A percentile compares a stretch with the other conserved stretches of the same genome.
These are phyloP conservation scores for Cherax quadricarinatus DNA, from an alignment of 1,140 invertebrate genomes.

Conservation along the genomic window DNA sequence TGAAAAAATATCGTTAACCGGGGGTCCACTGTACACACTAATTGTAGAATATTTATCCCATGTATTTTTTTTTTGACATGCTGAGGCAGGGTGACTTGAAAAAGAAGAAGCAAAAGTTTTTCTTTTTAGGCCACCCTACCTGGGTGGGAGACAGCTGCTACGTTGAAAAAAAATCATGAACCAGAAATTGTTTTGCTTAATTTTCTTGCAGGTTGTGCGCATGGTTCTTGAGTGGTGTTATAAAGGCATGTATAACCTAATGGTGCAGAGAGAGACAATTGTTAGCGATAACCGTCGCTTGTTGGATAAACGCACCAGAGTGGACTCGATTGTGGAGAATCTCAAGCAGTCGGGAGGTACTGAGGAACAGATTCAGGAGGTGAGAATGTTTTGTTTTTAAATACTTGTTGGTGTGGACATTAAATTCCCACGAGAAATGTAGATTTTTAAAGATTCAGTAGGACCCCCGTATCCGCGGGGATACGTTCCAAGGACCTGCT, in stretches of 20 bases:
- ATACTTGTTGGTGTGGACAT: background rate
- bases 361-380: conserved; percentile 86
- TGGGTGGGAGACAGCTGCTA: too few relatives aligned
- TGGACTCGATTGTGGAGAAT: conserved; percentile 87
- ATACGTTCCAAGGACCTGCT: too few relatives aligned
- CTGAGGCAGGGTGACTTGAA: too few relatives aligned
- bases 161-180: too few relatives aligned
- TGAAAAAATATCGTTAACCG: too few relatives aligned
- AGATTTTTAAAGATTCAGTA: background rate
- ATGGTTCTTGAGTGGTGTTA: conserved; percentile 86
- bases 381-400: conserved; percentile 75
- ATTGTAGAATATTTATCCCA: too few relatives aligned
- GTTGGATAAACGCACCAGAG: conserved; percentile 89
- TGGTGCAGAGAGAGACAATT: conserved; percentile 82
- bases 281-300: conserved; percentile 83
- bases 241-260: conserved; percentile 85
- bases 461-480: too few relatives aligned
- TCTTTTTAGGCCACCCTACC: too few relatives aligned
- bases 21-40: too few relatives aligned
- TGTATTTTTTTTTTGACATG: too few relatives aligned
- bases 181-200: background rate
- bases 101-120: too few relatives aligned
- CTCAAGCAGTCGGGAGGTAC: conserved; percentile 86
- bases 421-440: background rate
- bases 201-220: conserved; percentile 82